Evolutionary conservation across 2,888 invertebrate genomes (phyloP).

Genomic region (Odontocerum albicorne): DNA sequence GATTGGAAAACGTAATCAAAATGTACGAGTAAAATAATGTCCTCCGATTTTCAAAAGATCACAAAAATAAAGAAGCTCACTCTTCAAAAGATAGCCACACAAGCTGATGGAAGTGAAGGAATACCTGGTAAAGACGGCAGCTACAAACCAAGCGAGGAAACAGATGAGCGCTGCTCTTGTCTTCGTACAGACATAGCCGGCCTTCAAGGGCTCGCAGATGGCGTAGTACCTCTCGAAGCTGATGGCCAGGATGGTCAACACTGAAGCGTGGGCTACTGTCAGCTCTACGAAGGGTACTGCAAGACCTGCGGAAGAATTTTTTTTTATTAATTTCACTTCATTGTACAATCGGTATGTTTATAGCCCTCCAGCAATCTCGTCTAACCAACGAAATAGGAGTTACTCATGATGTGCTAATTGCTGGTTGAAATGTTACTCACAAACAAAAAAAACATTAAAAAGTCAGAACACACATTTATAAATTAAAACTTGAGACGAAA

Average conservation of each 20-base stretch:
- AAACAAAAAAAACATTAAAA: no score
- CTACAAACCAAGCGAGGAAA: conserved; percentile 80
- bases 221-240: conserved; percentile 89
- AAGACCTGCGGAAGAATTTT: conserved; percentile 76
- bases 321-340: no score
- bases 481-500: no score
- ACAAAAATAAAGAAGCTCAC: neutral
- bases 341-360: no score
- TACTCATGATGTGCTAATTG: no score
- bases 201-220: conserved; percentile 88
- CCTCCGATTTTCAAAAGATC: conserved; percentile 1
- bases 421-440: no score
- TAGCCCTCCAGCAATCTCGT: no score
- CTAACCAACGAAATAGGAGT: no score
- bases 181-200: conserved; percentile 88
- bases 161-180: conserved; percentile 81
- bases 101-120: conserved; percentile 33
- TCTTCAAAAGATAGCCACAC: neutral
- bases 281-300: conserved; percentile 90
- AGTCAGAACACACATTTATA: no score
- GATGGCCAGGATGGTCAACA: conserved; percentile 89
- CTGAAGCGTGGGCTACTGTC: conserved; percentile 90
- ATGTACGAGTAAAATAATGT: no score
- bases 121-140: conserved; percentile 85
- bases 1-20: no score